Evolutionary conservation across 1,140 invertebrate genomes (phyloP), one percentile per base, ranked within the genome.

Genomic region (Camponotus pennsylvanicus): DNA sequence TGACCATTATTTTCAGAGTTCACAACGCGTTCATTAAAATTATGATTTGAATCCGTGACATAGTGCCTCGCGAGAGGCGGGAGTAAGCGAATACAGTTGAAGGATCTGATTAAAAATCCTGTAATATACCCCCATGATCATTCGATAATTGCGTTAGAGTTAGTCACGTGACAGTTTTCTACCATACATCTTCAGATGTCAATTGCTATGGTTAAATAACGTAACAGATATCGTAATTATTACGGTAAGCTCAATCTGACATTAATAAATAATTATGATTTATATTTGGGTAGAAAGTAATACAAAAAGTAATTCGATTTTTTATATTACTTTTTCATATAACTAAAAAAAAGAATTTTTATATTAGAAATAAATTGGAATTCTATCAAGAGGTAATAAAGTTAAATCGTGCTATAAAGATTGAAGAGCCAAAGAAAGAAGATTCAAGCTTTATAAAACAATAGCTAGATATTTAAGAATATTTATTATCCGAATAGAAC

Each of bases 1-100:
- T 94, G 93, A 94, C 94, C 93, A 94, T 94, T 94, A 94, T 94
- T 94, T 94, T 92, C 92, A 91, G 90, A 89, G 89, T 87, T 93
- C 88, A 87, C 87, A 91, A 87, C 91, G 91, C 67, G 91, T 91
- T 92, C 91, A 92, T 93, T 91, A 90, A 93, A 93, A 93, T 92
- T 92, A 92, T 89, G 75, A 92, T 91, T 92, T 86, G 70, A 84
- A 85, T 78, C 78, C 66, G 67, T 83, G 79, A 83, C 79, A 83
- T 83, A 83, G 79, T 83, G 59, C 27, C 32, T 83, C 79, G 59
- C 49, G 49, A 83, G 55, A 59, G 67, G 27, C 18, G 55, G 37
- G 69, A 59, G 55, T 77, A 5, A 5, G 6, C 40, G 40, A 61
- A 55, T n/a, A 18, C 40, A 8, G 57, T 70, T 86, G 69, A 83